Evolutionary conservation across 1,140 invertebrate species (phyloP).

Genomic region (Brachionus asplanchnoidis): DNA sequence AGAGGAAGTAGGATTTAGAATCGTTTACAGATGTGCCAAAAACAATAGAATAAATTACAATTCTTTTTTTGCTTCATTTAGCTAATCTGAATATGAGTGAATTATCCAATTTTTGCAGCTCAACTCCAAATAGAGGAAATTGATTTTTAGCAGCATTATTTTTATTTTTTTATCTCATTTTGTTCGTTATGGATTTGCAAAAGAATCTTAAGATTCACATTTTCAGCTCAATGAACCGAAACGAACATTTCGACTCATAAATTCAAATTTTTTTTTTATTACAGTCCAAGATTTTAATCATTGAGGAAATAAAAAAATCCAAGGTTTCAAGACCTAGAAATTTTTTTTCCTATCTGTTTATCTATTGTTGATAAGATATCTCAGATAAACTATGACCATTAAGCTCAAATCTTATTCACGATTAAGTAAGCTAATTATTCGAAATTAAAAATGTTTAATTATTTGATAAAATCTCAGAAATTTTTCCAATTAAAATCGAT

Average conservation of each 20-base stretch:
- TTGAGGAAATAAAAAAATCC: neutral
- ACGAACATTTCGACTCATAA: neutral
- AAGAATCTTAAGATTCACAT: neutral
- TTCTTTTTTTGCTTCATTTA: conserved; percentile 5
- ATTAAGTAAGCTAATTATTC: conserved; percentile 27
- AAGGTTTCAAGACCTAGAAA: conserved; percentile 10
- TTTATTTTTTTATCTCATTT: neutral
- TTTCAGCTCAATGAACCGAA: conserved; percentile 30
- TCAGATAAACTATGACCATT: neutral
- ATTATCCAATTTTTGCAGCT: conserved; percentile 18
- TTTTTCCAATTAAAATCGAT: neutral
- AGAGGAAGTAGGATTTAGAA: neutral
- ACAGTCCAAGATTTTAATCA: neutral
- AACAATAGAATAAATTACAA: conserved; percentile 24
- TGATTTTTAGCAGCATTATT: neutral
- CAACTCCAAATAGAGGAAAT: neutral
- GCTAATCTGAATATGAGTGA: conserved; percentile 13
- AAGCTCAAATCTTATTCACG: conserved; percentile 15
- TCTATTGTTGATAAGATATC: neutral
- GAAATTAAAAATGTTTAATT: neutral
- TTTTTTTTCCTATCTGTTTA: neutral
- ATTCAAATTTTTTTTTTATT: conserved; percentile 21
- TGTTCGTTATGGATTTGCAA: conserved; percentile 20
- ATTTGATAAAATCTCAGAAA: neutral
- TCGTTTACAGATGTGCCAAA: conserved; percentile 14